Evolutionary conservation across 2,797 vertebrate genomes (phyloP).

Genomic region (Muscicapa striata): DNA sequence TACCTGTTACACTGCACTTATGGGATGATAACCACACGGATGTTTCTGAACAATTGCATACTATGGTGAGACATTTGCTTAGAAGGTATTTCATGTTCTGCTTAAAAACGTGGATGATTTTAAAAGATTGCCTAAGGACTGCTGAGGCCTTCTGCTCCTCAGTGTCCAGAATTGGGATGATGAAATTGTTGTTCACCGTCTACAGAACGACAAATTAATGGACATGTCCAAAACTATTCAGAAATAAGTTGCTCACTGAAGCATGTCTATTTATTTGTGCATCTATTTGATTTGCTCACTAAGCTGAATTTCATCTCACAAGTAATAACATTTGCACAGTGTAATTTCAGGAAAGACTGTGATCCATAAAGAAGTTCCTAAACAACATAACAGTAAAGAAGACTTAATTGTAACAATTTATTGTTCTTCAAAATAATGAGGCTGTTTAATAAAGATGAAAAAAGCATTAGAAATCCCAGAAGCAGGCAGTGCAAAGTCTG

Average conservation of each 20-base stretch:
- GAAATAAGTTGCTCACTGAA: background rate
- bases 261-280: background rate
- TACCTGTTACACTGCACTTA: background rate
- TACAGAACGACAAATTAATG: background rate
- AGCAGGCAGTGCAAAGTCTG: background rate
- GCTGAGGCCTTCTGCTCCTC: background rate
- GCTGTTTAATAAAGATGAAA: background rate
- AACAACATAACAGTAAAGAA: background rate
- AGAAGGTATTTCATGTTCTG: background rate
- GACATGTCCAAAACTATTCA: background rate
- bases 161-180: background rate
- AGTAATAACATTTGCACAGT: background rate
- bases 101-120: background rate
- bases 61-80: background rate
- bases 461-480: background rate
- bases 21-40: background rate
- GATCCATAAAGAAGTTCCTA: background rate
- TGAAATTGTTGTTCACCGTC: background rate
- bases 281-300: background rate
- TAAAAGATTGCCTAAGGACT: background rate
- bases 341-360: background rate
- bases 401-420: slow-evolving; percentile 3
- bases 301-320: background rate
- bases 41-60: background rate
- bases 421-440: background rate